These are phyloP conservation scores for Drosophila formosana DNA, from an alignment of 2,888 invertebrate species.

Conservation along the genomic window DNA sequence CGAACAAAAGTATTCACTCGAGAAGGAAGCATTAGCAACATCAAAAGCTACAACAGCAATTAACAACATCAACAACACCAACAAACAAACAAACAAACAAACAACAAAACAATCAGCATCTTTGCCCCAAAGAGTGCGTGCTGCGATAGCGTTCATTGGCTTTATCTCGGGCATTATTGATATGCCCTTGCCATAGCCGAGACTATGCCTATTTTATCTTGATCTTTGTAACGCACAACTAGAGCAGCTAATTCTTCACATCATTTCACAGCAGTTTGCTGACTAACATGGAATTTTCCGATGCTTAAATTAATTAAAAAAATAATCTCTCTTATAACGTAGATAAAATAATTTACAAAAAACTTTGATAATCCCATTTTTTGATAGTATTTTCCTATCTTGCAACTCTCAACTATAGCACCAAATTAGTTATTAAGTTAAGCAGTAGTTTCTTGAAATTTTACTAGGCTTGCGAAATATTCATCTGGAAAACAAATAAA, in stretches of 20 bases:
- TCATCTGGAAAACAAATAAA: too few relatives aligned
- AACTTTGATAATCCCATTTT: too few relatives aligned
- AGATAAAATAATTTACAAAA: too few relatives aligned
- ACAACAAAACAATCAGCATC: slow-evolving; percentile 27
- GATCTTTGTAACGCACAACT: slow-evolving; percentile 10
- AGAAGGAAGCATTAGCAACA: slow-evolving; percentile 37
- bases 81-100: slow-evolving; percentile 28
- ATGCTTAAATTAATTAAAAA: too few relatives aligned
- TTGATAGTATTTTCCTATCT: too few relatives aligned
- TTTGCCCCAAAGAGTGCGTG: slow-evolving; percentile 28
- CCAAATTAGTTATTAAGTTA: too few relatives aligned
- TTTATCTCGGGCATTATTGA: slow-evolving; percentile 49
- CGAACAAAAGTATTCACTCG: slow-evolving; percentile 36
- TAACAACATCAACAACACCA: slow-evolving; percentile 53
- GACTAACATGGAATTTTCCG: neutral
- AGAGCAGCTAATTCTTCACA: neutral
- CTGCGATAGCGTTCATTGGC: slow-evolving; percentile 72
- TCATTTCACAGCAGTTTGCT: neutral
- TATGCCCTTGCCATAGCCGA: slow-evolving; percentile 18
- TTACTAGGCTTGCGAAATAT: too few relatives aligned
- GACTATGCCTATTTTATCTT: slow-evolving; percentile 6
- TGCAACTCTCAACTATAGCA: too few relatives aligned
- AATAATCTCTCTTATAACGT: too few relatives aligned
- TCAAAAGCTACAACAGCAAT: slow-evolving; percentile 50
- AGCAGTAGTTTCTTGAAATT: too few relatives aligned